Conservation (phyloP, 2,113 vertebrate species). For the Semicossyphus pulcher region DNA sequence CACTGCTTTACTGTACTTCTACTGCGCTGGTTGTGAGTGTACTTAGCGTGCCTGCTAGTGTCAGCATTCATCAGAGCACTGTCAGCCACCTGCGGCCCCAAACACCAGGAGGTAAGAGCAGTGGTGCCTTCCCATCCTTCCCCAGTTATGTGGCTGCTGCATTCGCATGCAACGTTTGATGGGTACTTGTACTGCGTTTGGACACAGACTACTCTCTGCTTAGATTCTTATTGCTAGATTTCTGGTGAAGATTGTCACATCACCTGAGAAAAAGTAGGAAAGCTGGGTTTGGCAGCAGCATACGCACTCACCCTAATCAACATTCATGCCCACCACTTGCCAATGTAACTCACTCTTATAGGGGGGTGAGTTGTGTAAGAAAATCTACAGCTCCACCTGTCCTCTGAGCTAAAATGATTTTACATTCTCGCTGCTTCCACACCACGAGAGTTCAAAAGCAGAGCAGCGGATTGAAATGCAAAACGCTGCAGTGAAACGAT, state of each 20-base stretch:
- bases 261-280: neutral
- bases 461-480: slow-evolving; percentile 56
- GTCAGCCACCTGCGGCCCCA: slow-evolving; percentile 56
- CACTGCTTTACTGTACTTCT: slow-evolving; percentile 28
- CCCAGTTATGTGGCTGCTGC: slow-evolving; percentile 5
- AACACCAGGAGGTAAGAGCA: slow-evolving; percentile 46
- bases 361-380: neutral
- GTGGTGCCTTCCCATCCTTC: slow-evolving; percentile 11
- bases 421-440: slow-evolving; percentile 44
- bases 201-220: slow-evolving; percentile 1
- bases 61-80: slow-evolving; percentile 63
- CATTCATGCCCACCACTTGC: neutral
- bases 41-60: slow-evolving; percentile 44
- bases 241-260: slow-evolving; percentile 6
- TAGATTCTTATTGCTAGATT: slow-evolving; percentile 15
- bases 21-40: slow-evolving; percentile 33
- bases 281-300: neutral
- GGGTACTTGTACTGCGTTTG: slow-evolving; percentile 1
- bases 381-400: slow-evolving; percentile 33
- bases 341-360: neutral
- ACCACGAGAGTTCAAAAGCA: slow-evolving; percentile 58
- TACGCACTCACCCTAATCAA: slow-evolving; percentile 21
- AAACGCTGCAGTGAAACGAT: slow-evolving; percentile 63
- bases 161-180: slow-evolving; percentile 37
- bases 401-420: slow-evolving; percentile 32